phyloP scores from a whole-genome alignment of 2,888 invertebrate species.

The Meteorus cinctellus region DNA sequence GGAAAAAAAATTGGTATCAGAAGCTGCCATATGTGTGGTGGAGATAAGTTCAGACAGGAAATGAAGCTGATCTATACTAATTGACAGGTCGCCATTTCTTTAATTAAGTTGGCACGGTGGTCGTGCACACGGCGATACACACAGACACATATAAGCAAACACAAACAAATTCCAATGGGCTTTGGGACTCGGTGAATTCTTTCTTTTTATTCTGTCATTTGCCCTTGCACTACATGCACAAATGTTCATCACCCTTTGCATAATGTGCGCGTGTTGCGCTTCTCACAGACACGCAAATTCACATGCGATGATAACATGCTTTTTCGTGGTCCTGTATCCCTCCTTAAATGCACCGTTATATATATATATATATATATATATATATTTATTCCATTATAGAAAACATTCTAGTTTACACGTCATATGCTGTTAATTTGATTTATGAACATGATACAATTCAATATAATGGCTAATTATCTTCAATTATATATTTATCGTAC shows the following conservation, averaged over 20 bases:
- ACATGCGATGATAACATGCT: not conserved
- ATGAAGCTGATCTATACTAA: constrained; percentile 47
- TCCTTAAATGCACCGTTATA: constrained; percentile 46
- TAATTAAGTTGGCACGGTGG: constrained; percentile 54
- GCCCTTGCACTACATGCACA: constrained; percentile 8
- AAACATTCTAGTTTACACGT: constrained; percentile 17
- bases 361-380: not conserved
- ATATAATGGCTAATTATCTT: constrained; percentile 56
- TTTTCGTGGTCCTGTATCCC: constrained; percentile 20
- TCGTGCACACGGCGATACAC: constrained; percentile 44
- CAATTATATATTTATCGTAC: constrained; percentile 57
- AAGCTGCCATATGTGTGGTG: constrained; percentile 30
- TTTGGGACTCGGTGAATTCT: constrained; percentile 14
- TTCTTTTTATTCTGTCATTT: constrained; percentile 6
- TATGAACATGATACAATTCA: not conserved
- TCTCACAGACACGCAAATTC: not conserved
- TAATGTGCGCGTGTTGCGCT: constrained; percentile 19
- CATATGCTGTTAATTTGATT: constrained; percentile 26
- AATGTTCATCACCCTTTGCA: constrained; percentile 44
- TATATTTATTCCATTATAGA: not conserved
- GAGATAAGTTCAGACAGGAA: constrained; percentile 38
- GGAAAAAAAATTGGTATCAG: constrained; percentile 15
- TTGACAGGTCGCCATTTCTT: constrained; percentile 50
- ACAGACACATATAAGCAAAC: not conserved
- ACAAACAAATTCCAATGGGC: constrained; percentile 44